These are phyloP conservation scores for Mesorhabditis belari DNA, from an alignment of 2,888 invertebrate genomes.

Conservation along the genomic window DNA sequence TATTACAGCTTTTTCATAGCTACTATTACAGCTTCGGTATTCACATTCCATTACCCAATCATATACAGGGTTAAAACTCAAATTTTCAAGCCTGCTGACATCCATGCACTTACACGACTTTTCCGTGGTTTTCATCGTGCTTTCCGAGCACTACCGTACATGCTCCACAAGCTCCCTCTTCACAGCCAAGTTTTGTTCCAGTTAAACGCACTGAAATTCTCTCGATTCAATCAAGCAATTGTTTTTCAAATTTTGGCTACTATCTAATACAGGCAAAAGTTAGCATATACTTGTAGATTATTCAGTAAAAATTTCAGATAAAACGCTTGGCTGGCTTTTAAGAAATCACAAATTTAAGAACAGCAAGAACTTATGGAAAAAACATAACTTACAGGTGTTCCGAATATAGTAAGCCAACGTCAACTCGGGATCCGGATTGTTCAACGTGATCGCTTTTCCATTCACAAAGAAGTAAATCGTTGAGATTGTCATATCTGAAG, in stretches of 20 bases:
- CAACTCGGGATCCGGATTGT: constrained; percentile 72
- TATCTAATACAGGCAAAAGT: no score
- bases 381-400: constrained; percentile 62
- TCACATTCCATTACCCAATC: no score
- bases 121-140: constrained; percentile 14
- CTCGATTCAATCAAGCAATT: background rate
- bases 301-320: background rate
- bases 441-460: constrained; percentile 25
- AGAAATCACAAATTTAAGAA: background rate
- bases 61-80: no score
- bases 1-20: no score
- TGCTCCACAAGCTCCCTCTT: constrained; percentile 88
- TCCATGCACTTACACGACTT: constrained; percentile 3
- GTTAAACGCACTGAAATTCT: constrained; percentile 64
- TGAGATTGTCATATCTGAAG: no score
- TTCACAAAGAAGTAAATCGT: constrained; percentile 31
- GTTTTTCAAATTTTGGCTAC: no score
- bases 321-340: background rate
- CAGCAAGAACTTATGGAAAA: background rate
- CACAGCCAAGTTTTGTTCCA: constrained; percentile 88
- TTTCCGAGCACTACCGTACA: constrained; percentile 78
- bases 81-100: no score
- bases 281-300: background rate
- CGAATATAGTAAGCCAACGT: constrained; percentile 76
- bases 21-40: no score